phyloP scores from a whole-genome alignment of 1,140 invertebrate species.

The Helicoverpa zea region DNA sequence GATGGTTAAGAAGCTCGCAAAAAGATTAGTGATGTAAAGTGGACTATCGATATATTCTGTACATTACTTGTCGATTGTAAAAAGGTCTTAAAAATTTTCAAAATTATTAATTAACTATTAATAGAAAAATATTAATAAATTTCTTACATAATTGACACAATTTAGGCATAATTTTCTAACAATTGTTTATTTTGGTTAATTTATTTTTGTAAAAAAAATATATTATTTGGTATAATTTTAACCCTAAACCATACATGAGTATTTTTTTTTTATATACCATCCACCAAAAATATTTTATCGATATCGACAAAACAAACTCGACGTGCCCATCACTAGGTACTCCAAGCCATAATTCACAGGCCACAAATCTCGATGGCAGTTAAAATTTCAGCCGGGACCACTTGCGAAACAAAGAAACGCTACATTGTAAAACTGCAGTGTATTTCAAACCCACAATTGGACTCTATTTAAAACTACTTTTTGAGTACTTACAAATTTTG shows the following conservation, averaged over 20 bases:
- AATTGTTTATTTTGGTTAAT: too few relatives aligned
- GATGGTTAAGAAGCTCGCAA: slow-evolving; percentile 73
- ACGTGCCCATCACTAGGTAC: slow-evolving; percentile 61
- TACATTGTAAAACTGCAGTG: slow-evolving; percentile 59
- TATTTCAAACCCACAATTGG: slow-evolving; percentile 7
- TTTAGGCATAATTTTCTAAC: too few relatives aligned
- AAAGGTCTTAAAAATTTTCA: neutral
- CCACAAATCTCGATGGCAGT: slow-evolving; percentile 77
- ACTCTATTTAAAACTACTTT: slow-evolving; percentile 15
- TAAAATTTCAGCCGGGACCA: slow-evolving; percentile 71
- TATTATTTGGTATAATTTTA: too few relatives aligned
- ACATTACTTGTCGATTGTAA: neutral
- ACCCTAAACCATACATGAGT: too few relatives aligned
- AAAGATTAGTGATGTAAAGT: slow-evolving; percentile 64
- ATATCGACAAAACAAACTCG: slow-evolving; percentile 44
- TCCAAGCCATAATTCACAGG: slow-evolving; percentile 73
- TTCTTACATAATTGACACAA: too few relatives aligned
- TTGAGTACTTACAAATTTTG: neutral
- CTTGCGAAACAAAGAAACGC: slow-evolving; percentile 69
- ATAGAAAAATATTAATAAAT: too few relatives aligned
- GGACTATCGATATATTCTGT: neutral
- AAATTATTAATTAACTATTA: too few relatives aligned
- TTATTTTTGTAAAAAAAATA: too few relatives aligned
- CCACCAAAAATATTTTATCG: too few relatives aligned
- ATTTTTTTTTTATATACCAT: too few relatives aligned